Evolutionary conservation across 2,888 invertebrate genomes (phyloP).

Genomic region (Limenitis camilla): DNA sequence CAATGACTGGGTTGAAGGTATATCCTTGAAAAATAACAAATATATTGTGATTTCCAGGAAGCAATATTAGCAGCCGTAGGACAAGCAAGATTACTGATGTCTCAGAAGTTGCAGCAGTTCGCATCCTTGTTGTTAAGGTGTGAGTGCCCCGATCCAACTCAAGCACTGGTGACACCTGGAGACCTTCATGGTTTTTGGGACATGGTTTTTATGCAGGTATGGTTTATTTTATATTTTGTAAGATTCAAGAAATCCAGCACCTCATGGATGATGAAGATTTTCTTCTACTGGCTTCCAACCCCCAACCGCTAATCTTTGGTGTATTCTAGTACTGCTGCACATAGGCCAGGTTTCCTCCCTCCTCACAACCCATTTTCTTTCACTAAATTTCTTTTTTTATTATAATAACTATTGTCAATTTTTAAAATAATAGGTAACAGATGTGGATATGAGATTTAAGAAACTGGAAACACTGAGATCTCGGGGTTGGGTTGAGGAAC

Average conservation of each 20-base stretch:
- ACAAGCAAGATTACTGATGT: conserved; percentile 83
- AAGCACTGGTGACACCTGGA: conserved; percentile 73
- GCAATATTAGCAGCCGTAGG: conserved; percentile 82
- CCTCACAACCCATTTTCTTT: too few species aligned
- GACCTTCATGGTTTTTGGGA: conserved; percentile 94
- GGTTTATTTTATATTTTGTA: too few species aligned
- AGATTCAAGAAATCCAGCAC: too few species aligned
- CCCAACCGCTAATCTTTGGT: too few species aligned
- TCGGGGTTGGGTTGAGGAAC: conserved; percentile 71
- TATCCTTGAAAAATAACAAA: neutral
- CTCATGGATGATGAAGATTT: too few species aligned
- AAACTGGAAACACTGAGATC: conserved; percentile 57
- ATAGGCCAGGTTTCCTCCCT: too few species aligned
- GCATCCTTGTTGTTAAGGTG: conserved; percentile 69
- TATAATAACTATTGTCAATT: neutral
- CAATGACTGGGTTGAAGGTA: too few species aligned
- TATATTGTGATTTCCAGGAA: conserved; percentile 39
- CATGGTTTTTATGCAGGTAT: conserved; percentile 83
- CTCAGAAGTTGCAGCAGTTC: conserved; percentile 87
- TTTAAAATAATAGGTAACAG: conserved; percentile 65
- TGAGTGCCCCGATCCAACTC: conserved; percentile 53
- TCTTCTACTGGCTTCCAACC: too few species aligned
- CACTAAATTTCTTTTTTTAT: neutral
- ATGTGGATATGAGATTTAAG: conserved; percentile 77
- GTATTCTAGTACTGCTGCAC: neutral